Conservation (phyloP, 2,797 vertebrate genomes). For the Pseudochromis fuscus region DNA sequence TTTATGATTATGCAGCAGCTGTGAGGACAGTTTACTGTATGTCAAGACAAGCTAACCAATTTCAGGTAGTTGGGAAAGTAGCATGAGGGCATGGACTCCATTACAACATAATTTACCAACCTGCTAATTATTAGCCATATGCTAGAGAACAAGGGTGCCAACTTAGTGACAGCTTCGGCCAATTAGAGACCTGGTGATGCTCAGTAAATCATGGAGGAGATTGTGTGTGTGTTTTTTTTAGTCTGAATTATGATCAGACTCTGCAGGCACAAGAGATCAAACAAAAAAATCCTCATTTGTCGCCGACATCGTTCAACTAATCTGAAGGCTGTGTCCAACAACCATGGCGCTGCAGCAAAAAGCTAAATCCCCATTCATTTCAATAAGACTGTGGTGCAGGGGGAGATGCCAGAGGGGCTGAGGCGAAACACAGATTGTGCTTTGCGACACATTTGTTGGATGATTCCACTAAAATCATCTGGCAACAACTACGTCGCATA, state of each 20-base stretch:
- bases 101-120: neutral
- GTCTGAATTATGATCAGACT: neutral
- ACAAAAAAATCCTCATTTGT: neutral
- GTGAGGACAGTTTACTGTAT: neutral
- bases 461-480: constrained; percentile 27
- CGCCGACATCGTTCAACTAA: neutral
- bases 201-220: neutral
- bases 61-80: constrained; percentile 3
- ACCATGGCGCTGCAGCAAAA: neutral
- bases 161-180: too few relatives aligned
- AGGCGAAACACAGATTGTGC: constrained; percentile 12
- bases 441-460: constrained; percentile 6
- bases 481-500: constrained; percentile 19
- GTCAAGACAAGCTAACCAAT: neutral
- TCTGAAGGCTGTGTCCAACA: neutral
- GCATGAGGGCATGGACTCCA: too few relatives aligned
- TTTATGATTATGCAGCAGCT: neutral
- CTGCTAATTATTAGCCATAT: neutral
- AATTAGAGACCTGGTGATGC: neutral
- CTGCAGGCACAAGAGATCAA: constrained; percentile 2
- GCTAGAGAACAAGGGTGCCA: too few relatives aligned
- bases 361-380: neutral
- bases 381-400: neutral
- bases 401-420: neutral
- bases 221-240: neutral